phyloP scores from a whole-genome alignment of 2,113 vertebrate genomes.

The Upupa epops region DNA sequence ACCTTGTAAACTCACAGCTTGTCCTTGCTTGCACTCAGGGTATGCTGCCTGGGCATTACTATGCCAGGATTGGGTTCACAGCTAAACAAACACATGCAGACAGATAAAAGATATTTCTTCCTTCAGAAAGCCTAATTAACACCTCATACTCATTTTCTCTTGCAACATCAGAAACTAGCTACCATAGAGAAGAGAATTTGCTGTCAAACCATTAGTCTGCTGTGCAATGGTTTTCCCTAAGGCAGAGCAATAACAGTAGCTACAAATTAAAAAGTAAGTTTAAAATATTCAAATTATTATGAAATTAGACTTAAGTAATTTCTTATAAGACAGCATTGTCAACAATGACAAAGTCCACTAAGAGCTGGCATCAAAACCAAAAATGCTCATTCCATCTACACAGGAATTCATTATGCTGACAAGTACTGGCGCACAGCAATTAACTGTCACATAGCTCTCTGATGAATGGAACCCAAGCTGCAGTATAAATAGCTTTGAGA shows the following conservation, averaged over 20 bases:
- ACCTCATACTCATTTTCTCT: neutral
- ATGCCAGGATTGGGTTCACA: neutral
- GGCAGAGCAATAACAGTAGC: neutral
- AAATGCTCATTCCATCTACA: neutral
- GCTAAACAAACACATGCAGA: neutral
- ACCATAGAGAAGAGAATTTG: neutral
- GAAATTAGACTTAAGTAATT: neutral
- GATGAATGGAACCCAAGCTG: neutral
- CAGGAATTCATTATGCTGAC: neutral
- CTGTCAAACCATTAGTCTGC: neutral
- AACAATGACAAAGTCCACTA: neutral
- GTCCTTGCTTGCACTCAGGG: neutral
- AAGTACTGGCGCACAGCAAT: neutral
- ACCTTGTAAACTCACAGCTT: fast-evolving
- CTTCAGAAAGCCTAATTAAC: neutral
- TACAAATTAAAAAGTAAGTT: neutral
- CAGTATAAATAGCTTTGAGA: neutral
- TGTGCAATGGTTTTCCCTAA: neutral
- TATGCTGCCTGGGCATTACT: neutral
- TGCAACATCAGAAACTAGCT: neutral
- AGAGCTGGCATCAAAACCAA: neutral
- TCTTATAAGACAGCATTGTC: neutral
- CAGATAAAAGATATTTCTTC: neutral
- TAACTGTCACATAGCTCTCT: neutral
- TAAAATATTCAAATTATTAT: neutral